Conservation (phyloP, 2,888 invertebrate genomes). For the Diadegma fenestrale region DNA sequence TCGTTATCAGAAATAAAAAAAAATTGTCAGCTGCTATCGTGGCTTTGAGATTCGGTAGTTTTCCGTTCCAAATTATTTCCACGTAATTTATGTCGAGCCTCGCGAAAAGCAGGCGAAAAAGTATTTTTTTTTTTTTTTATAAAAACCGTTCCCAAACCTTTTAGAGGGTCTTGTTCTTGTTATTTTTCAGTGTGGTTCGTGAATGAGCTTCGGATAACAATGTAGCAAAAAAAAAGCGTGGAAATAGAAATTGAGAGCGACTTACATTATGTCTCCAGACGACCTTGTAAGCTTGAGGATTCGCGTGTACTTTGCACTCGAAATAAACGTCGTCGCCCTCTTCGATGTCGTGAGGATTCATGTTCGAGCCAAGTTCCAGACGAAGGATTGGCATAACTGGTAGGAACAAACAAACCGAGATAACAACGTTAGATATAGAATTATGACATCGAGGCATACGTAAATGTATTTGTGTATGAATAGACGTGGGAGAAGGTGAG, state of each 20-base stretch:
- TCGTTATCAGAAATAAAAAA: neutral
- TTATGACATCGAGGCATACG: neutral
- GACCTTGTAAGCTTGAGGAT: conserved; percentile 92
- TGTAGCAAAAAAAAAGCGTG: conserved; percentile 5
- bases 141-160: neutral
- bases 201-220: neutral
- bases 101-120: neutral
- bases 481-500: neutral
- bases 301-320: conserved; percentile 92
- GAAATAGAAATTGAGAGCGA: conserved; percentile 24
- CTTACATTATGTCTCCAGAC: conserved; percentile 93
- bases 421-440: conserved; percentile 31
- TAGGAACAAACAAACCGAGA: conserved; percentile 70
- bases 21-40: neutral
- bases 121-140: neutral
- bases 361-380: conserved; percentile 90
- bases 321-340: conserved; percentile 93
- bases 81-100: neutral
- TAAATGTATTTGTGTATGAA: neutral
- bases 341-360: conserved; percentile 92
- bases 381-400: conserved; percentile 90
- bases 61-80: neutral
- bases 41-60: neutral
- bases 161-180: neutral
- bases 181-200: neutral